Evolutionary conservation across 2,888 invertebrate species (phyloP), one percentile per base, ranked within the genome.

Genomic region (Hydrotaea cyrtoneurina): DNA sequence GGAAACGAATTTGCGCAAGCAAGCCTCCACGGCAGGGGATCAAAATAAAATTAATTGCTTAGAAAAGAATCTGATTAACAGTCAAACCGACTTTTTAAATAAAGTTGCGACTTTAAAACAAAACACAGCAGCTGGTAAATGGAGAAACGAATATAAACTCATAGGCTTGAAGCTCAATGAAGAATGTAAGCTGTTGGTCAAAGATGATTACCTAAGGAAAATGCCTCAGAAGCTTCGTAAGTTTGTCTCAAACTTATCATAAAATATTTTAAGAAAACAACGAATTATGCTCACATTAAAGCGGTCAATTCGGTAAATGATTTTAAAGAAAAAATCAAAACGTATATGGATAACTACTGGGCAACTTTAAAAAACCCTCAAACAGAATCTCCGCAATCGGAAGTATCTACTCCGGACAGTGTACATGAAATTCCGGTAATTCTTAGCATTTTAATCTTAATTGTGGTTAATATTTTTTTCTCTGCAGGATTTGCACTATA

Each of bases 181-280:
- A 0, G 85, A 85, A 2, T 86, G 86, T 17, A 85, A 86, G 43
- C 26, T 88, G 59, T 55, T 90, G 13, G 72, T 89, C 5, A 83
- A 86, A 8, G 80, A 87, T 0, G 87, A 87, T 26, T 87, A 89
- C 55, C 17, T 87, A 31, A 17, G 76, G 0, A 73, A 64, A 11
- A 43, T 89, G 21, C 87, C 90, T 10, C 86, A 78, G 15, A 81
- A 78, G 15, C 36, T 88, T 4, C 88, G 90, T 90, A 62, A 88
- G 89, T 87, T 31, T 43, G 10, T 4, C 2, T 4, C 0, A 23
- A 21, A 21, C n/a, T 23, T 11, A 36, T 53, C 11, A n/a, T 43
- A 53, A n/a, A n/a, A n/a, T n/a, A 26, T 13, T 36, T 21, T 21
- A 73, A 26, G 46, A 73, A 7, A 31, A 31, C 2, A 10, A 4